A percentile compares a stretch with the other conserved stretches of the same genome.
These are phyloP conservation scores for Megaceryle maxima DNA, from an alignment of 2,113 vertebrate species.

Conservation along the genomic window DNA sequence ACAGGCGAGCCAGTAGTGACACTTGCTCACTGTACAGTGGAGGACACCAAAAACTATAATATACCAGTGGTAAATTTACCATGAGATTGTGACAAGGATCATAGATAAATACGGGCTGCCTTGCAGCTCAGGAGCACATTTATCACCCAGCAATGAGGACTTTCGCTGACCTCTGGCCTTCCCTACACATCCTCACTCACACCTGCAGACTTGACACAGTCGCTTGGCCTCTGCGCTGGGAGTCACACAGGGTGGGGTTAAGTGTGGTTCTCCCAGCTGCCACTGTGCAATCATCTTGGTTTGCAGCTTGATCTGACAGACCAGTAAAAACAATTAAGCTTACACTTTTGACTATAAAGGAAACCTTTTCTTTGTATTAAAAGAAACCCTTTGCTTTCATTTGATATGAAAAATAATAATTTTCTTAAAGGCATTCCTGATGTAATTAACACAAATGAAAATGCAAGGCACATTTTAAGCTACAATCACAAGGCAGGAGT, in stretches of 20 bases:
- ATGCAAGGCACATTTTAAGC: background rate
- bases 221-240: accelerated
- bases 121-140: background rate
- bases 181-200: background rate
- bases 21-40: constrained; percentile 25
- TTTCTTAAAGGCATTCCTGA: background rate
- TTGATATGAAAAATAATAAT: background rate
- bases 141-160: background rate
- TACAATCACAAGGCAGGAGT: background rate
- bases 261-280: background rate
- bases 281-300: background rate
- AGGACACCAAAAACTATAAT: constrained; percentile 18
- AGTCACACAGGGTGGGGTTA: accelerated
- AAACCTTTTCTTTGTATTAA: background rate
- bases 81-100: constrained; percentile 20
- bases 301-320: background rate
- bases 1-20: background rate
- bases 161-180: background rate
- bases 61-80: constrained; percentile 44
- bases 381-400: background rate
- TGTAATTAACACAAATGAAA: background rate
- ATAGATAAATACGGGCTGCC: background rate
- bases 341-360: background rate
- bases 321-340: background rate
- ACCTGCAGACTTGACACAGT: accelerated